These are phyloP conservation scores for Ganaspis brasiliensis DNA, from an alignment of 2,888 invertebrate genomes.

Conservation along the genomic window DNA sequence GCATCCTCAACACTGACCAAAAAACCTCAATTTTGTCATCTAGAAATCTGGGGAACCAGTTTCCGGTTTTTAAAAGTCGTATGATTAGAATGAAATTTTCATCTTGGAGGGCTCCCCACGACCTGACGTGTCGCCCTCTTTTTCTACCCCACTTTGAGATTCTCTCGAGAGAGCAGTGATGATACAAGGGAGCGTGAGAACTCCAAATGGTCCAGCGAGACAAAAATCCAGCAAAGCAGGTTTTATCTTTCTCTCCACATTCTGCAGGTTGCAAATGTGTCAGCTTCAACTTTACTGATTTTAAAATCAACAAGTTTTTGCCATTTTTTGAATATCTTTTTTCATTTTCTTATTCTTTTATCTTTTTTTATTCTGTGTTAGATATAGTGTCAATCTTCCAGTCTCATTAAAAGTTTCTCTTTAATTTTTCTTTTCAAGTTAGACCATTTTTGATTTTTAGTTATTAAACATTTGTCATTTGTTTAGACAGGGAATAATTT, in stretches of 20 bases:
- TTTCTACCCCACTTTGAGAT: constrained; percentile 52
- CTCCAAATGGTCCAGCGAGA: constrained; percentile 68
- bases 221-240: constrained; percentile 66
- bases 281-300: not conserved
- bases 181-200: constrained; percentile 77
- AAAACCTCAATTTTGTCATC: constrained; percentile 63
- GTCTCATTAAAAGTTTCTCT: too few species aligned
- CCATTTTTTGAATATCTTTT: not conserved
- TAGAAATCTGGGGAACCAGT: constrained; percentile 71
- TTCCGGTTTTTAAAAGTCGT: constrained; percentile 56
- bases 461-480: too few species aligned
- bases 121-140: constrained; percentile 58
- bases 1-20: constrained; percentile 75
- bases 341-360: not conserved
- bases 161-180: constrained; percentile 61
- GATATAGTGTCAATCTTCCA: too few species aligned
- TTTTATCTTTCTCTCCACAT: constrained; percentile 53
- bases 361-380: too few species aligned
- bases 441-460: too few species aligned
- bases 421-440: too few species aligned
- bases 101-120: constrained; percentile 61
- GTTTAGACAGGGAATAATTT: too few species aligned
- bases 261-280: constrained; percentile 1
- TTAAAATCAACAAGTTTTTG: not conserved
- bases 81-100: constrained; percentile 67